Evolutionary conservation across 1,140 invertebrate species (phyloP).

Genomic region (Dufourea novaeangliae): DNA sequence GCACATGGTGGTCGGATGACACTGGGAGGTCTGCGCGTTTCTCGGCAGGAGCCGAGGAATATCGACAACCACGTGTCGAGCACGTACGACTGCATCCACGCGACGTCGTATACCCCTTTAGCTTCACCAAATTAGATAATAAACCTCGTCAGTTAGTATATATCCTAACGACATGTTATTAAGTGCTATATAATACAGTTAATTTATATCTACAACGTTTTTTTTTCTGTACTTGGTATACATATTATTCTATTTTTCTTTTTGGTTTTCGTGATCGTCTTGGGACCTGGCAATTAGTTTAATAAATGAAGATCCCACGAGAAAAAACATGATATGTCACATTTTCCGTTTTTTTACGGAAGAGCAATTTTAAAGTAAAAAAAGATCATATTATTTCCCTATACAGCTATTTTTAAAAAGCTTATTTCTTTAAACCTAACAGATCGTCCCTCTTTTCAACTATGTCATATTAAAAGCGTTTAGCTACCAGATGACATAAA

Average conservation of each 20-base stretch:
- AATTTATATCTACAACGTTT: background rate
- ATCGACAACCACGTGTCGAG: conserved; percentile 53
- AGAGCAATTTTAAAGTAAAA: no score
- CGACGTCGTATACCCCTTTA: conserved; percentile 2
- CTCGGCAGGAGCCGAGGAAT: conserved; percentile 65
- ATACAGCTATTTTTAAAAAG: no score
- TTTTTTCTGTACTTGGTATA: background rate
- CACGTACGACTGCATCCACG: conserved; percentile 29
- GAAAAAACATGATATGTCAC: no score
- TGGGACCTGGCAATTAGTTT: no score
- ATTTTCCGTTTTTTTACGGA: no score
- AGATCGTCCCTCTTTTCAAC: no score
- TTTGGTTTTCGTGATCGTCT: no score
- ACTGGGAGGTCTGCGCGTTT: conserved; percentile 56
- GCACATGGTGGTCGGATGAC: conserved; percentile 57
- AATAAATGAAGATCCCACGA: no score
- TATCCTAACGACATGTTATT: background rate
- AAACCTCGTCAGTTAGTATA: background rate
- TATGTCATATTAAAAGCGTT: no score
- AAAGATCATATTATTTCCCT: no score
- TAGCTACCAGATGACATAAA: no score
- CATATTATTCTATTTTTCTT: background rate
- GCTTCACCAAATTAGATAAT: conserved; percentile 4
- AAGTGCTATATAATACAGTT: background rate
- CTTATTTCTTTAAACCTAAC: no score